Evolutionary conservation across 2,797 vertebrate genomes (phyloP), one percentile per base, ranked within the genome.

Genomic region (Syndactyla subalaris): DNA sequence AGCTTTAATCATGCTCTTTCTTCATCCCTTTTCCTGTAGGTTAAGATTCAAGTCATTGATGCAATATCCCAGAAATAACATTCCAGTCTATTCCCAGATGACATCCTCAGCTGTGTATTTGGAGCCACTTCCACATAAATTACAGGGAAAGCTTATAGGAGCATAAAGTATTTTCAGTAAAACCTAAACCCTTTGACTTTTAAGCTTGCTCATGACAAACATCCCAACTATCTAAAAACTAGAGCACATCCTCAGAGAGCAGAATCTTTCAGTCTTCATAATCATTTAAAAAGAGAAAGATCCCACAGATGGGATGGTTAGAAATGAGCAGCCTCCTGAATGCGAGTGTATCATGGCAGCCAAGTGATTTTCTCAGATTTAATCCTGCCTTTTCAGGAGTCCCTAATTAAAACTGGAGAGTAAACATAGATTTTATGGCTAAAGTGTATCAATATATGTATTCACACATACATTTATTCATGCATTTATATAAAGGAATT

Each of bases 101-200:
- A 41, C 52, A n/a, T 85, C 78, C 73, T 93, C 78, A 82, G 82
- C 92, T 92, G 77, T 67, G 62, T 65, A 2, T 76, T 89, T 73
- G 63, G 84, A 94, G 62, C 84, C 73, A 62, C 91, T 91, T 81
- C 79, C 85, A 85, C 75, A 95, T 97, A 96, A 92, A 95, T 96
- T 88, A 88, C 61, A 78, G 67, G 66, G 43, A 94, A 94, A 91
- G 78, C 82, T 91, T 94, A 66, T 18, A 91, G 90, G 29, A 87
- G 78, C 38, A 0, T 82, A 39, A 94, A 93, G 36, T 82, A 88
- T 89, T 95, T 80, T 65, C 94, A 93, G 77, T 91, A 81, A 94
- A 97, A 94, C 76, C 86, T 80, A 89, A 95, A 94, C 81, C 93
- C 84, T 93, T 89, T 92, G 92, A 92, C 95, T 95, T 96, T 80